Percentiles rank a stretch among this genome's conserved stretches.
Evolutionary conservation across 2,888 invertebrate genomes (phyloP).

Genomic region (Tigriopus californicus): DNA sequence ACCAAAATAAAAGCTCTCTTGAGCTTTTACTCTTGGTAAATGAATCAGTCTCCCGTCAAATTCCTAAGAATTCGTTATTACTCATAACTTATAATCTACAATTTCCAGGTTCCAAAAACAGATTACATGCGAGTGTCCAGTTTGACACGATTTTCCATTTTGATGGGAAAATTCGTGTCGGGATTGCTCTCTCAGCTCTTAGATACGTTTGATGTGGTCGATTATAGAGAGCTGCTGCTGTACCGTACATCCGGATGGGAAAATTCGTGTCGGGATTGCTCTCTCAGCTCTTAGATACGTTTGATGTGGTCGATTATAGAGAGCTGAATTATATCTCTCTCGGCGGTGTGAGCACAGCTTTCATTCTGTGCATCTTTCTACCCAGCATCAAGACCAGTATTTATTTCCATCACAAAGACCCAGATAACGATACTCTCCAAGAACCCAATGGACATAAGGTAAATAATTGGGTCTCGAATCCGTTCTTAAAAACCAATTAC

Average conservation of each 20-base stretch:
- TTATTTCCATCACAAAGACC: constrained; percentile 45
- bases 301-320: not conserved
- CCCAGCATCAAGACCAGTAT: constrained; percentile 52
- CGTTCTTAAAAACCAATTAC: not conserved
- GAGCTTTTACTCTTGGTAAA: no score
- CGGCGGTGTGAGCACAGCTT: constrained; percentile 46
- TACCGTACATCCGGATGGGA: constrained; percentile 15
- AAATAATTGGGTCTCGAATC: not conserved
- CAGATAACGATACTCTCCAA: not conserved
- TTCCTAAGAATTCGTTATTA: no score
- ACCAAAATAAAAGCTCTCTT: no score
- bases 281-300: constrained; percentile 23
- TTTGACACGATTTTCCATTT: constrained; percentile 7
- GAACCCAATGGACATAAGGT: not conserved
- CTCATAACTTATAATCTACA: no score
- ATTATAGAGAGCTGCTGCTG: constrained; percentile 29
- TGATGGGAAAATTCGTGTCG: constrained; percentile 20
- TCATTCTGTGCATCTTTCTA: constrained; percentile 50
- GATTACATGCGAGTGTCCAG: constrained; percentile 6
- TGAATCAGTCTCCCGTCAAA: no score
- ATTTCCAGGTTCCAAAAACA: not conserved
- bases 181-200: constrained; percentile 24
- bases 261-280: constrained; percentile 21
- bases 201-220: not conserved
- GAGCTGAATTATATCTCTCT: constrained; percentile 56